phyloP scores from a whole-genome alignment of 2,797 vertebrate species.

The Betta splendens region DNA sequence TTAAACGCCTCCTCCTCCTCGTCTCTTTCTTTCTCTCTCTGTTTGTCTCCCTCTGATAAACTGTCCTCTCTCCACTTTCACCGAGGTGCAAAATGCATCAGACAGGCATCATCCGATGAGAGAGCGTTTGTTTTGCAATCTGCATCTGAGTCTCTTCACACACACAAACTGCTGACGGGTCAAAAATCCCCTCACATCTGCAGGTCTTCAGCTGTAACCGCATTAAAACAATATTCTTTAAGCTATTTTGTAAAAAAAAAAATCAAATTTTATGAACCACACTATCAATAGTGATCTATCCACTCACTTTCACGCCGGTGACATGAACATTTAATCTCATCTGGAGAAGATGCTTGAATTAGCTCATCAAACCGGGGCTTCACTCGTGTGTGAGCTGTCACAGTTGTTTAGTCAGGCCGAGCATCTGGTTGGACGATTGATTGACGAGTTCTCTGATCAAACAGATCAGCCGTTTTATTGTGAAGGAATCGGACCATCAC shows the following conservation, averaged over 20 bases:
- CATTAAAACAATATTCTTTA: not conserved
- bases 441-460: no score
- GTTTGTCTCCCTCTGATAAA: conserved; percentile 44
- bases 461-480: no score
- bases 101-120: conserved; percentile 10
- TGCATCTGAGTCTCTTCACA: no score
- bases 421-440: conserved; percentile 59
- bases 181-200: not conserved
- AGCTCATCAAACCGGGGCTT: conserved; percentile 42
- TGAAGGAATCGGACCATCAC: no score
- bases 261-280: conserved; percentile 8
- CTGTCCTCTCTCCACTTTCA: conserved; percentile 50
- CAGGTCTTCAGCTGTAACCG: not conserved
- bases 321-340: conserved; percentile 32
- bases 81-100: conserved; percentile 26
- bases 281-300: conserved; percentile 7
- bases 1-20: conserved; percentile 23
- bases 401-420: conserved; percentile 37
- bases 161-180: not conserved
- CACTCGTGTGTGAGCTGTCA: conserved; percentile 44
- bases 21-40: conserved; percentile 18
- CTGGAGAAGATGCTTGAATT: conserved; percentile 19
- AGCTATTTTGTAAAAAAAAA: no score
- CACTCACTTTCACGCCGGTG: not conserved
- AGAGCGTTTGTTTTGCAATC: conserved; percentile 1